Base-by-base conservation (phyloP, 2,113 vertebrate species). In the Lethenteron camtschaticum region DNA sequence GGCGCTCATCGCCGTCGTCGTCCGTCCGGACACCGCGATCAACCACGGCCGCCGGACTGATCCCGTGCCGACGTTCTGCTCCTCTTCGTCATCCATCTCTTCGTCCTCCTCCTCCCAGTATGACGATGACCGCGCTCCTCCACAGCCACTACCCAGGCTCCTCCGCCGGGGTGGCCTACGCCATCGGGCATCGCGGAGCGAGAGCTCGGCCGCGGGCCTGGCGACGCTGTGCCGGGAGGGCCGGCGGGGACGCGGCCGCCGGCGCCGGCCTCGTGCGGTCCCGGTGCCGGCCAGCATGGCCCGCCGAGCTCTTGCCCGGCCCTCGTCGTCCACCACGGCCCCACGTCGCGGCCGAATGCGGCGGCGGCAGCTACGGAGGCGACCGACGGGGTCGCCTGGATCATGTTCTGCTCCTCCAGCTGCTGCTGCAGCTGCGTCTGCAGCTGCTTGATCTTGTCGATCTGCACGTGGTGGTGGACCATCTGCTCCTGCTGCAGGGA, bases 341-440 rank as follows among this genome's bases (percentile, higher is more conserved):
- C 41, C 41, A 41, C 41, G 41, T 41, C 6, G 41, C 1, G 41
- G 41, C 6, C 6, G 41, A 41, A 41, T 41, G 41, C 41, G 41
- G 41, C 41, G 41, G 41, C 6, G 41, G 41, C 41, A 41, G 41
- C 6, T 5, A 41, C 41, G 41, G 41, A 41, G 41, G 41, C 41
- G 41, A 41, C 41, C 41, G 41, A 7, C n/a, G 63, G n/a, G 9
- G 63, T 16, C n/a, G 63, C n/a, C n/a, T 66, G 63, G 24, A 66
- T 11, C 68, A 90, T 81, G 77, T 96, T 99, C 77, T 99, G 94
- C 70, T 99, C 94, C 71, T 96, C 88, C 41, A 99, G 78, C 77
- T 99, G 94, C 75, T 92, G 89, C 77, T 96, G 90, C 69, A 99
- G 84, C 73, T 96, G 94, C 11, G 96, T 91, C 75, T 99, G 94